A percentile compares a stretch with the other conserved stretches of the same genome.
These are phyloP conservation scores for Lottia scabra DNA, from an alignment of 2,888 invertebrate species.

Conservation along the genomic window DNA sequence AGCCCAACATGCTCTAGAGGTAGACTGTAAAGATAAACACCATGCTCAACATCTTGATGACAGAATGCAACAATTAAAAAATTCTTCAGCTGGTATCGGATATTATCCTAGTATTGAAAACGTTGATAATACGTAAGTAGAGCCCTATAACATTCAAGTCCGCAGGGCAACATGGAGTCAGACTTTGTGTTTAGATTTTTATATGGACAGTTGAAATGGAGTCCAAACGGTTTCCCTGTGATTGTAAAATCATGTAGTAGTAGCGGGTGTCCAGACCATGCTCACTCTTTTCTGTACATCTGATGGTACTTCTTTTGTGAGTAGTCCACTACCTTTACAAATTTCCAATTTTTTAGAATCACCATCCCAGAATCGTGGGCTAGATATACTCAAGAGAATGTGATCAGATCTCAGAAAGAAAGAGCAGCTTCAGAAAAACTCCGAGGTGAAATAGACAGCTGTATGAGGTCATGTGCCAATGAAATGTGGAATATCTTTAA, in stretches of 20 bases:
- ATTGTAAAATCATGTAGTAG: too few species aligned
- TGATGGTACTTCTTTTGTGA: too few species aligned
- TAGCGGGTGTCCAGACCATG: too few species aligned
- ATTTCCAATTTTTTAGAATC: slow-evolving; percentile 73
- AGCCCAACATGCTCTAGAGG: slow-evolving; percentile 81
- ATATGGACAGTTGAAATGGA: too few species aligned
- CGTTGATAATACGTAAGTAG: slow-evolving; percentile 66
- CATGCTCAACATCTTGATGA: slow-evolving; percentile 75
- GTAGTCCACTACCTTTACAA: too few species aligned
- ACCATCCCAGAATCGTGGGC: slow-evolving; percentile 74
- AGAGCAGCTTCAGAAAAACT: slow-evolving; percentile 62
- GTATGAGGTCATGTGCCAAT: slow-evolving; percentile 61
- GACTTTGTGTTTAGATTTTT: too few species aligned
- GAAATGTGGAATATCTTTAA: slow-evolving; percentile 69
- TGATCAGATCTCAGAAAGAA: slow-evolving; percentile 65
- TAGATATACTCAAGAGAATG: slow-evolving; percentile 66
- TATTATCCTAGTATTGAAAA: slow-evolving; percentile 63
- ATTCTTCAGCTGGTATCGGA: slow-evolving; percentile 59
- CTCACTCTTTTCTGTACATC: too few species aligned
- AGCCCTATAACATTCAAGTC: too few species aligned
- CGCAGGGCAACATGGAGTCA: too few species aligned
- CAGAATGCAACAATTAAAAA: slow-evolving; percentile 62
- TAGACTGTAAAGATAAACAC: slow-evolving; percentile 89
- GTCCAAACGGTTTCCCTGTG: too few species aligned
- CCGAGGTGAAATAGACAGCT: slow-evolving; percentile 63